Evolutionary conservation across 1,140 invertebrate species (phyloP).

Genomic region (Conopomorpha cramerella): DNA sequence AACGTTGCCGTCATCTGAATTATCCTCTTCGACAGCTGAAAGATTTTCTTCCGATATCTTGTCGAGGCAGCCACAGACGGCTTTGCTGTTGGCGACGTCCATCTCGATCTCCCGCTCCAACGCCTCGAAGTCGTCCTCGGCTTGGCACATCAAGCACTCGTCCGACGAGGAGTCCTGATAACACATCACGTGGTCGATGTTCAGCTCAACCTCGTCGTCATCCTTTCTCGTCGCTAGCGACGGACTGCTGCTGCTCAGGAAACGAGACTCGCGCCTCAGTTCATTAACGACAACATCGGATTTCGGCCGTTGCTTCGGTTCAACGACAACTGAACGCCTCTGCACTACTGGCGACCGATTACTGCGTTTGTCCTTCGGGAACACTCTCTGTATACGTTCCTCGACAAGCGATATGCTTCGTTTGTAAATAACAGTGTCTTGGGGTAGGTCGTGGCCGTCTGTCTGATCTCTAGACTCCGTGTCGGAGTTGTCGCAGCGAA

Average conservation of each 20-base stretch:
- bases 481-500: constrained; percentile 38
- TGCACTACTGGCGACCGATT: constrained; percentile 6
- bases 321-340: constrained; percentile 8
- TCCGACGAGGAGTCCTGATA: constrained; percentile 51
- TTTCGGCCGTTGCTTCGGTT: constrained; percentile 20
- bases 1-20: constrained; percentile 14
- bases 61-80: constrained; percentile 24
- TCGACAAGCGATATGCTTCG: constrained; percentile 39
- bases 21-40: constrained; percentile 28
- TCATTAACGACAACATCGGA: constrained; percentile 27
- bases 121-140: constrained; percentile 39
- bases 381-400: constrained; percentile 32
- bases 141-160: constrained; percentile 31
- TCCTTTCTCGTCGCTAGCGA: constrained; percentile 19
- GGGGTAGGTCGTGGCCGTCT: constrained; percentile 16
- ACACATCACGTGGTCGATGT: constrained; percentile 39
- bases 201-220: constrained; percentile 33
- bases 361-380: constrained; percentile 23
- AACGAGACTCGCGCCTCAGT: constrained; percentile 17
- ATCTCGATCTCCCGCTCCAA: constrained; percentile 38
- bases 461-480: constrained; percentile 29
- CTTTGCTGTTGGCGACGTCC: constrained; percentile 21
- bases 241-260: constrained; percentile 36
- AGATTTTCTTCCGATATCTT: constrained; percentile 52
- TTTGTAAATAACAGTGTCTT: constrained; percentile 41